Conservation (phyloP, 2,888 invertebrate genomes). For the Aphidoletes aphidimyza region DNA sequence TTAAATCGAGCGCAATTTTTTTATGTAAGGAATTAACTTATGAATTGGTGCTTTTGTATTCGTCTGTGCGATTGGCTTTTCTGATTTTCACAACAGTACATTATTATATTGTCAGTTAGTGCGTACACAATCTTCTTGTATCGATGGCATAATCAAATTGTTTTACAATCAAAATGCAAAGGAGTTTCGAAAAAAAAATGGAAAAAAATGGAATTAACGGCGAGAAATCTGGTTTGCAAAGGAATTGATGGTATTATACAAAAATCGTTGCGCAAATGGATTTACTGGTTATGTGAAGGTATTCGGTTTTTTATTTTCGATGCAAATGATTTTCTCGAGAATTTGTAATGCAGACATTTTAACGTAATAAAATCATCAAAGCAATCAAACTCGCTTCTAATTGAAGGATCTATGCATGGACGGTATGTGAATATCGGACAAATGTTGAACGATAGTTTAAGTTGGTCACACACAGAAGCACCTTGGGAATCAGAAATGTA, state of each 20-base stretch:
- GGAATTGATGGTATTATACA: background rate
- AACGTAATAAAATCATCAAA: no score
- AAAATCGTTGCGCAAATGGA: background rate
- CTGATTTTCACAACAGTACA: background rate
- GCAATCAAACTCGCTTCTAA: no score
- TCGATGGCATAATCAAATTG: background rate
- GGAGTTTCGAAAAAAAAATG: slow-evolving; percentile 20
- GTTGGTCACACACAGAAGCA: background rate
- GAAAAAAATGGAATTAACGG: background rate
- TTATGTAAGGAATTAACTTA: slow-evolving; percentile 35
- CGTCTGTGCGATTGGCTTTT: background rate
- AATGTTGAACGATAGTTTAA: background rate
- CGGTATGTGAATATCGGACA: background rate
- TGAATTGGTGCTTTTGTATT: slow-evolving; percentile 33
- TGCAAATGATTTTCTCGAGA: no score
- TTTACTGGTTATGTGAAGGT: background rate
- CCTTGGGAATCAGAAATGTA: slow-evolving; percentile 1
- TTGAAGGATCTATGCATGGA: background rate
- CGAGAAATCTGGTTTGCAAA: background rate
- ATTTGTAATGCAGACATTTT: no score
- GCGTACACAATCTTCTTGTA: slow-evolving; percentile 6
- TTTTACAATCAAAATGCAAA: background rate
- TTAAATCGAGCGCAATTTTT: background rate
- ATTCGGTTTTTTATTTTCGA: background rate
- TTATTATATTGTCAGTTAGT: background rate